Percentiles rank a stretch among this genome's conserved stretches.
Evolutionary conservation across 2,888 invertebrate species (phyloP).

Genomic region (Marronus borbonicus): DNA sequence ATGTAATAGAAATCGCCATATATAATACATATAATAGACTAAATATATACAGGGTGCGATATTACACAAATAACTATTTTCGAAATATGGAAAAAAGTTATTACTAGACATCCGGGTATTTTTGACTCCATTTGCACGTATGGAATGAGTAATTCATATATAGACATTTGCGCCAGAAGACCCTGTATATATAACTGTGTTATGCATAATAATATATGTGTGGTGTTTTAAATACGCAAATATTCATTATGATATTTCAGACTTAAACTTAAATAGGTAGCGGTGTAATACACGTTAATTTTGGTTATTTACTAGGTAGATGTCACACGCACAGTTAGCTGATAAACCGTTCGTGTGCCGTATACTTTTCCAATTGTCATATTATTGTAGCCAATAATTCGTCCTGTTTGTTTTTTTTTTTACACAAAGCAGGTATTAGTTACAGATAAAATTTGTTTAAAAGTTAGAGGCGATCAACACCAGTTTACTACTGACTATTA

Average conservation of each 20-base stretch:
- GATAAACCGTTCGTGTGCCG: no score
- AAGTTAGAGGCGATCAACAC: neutral
- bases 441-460: neutral
- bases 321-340: neutral
- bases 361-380: neutral
- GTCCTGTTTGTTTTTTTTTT: neutral
- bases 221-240: slow-evolving; percentile 32
- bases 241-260: neutral
- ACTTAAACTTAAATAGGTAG: neutral
- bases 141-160: neutral
- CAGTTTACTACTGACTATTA: neutral
- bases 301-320: neutral
- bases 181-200: slow-evolving; percentile 18
- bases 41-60: slow-evolving; percentile 38
- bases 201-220: slow-evolving; percentile 15
- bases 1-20: slow-evolving; percentile 7
- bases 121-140: neutral
- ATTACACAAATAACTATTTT: slow-evolving; percentile 7
- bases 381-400: neutral
- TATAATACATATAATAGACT: slow-evolving; percentile 6
- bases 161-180: neutral
- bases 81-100: neutral
- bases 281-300: neutral
- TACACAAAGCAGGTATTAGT: neutral
- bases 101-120: neutral